Evolutionary conservation across 2,888 invertebrate genomes (phyloP).

Genomic region (Dugesia japonica): DNA sequence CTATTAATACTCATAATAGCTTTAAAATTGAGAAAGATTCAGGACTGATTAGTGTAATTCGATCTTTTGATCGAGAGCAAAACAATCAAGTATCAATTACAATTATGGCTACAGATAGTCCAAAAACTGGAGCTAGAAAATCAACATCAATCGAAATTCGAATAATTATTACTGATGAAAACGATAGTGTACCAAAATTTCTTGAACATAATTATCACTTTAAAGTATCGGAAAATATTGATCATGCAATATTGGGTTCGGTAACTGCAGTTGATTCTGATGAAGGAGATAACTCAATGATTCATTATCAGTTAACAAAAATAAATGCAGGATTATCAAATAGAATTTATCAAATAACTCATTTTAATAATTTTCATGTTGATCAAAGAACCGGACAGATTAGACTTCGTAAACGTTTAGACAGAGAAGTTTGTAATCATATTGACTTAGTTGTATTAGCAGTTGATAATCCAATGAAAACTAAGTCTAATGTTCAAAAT

Average conservation of each 20-base stretch:
- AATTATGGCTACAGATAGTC: constrained; percentile 25
- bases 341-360: not conserved
- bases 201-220: constrained; percentile 25
- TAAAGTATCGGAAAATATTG: constrained; percentile 25
- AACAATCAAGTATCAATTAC: constrained; percentile 12
- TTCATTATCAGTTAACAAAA: not conserved
- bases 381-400: constrained; percentile 17
- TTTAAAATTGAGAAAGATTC: constrained; percentile 29
- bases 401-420: constrained; percentile 9
- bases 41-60: constrained; percentile 17
- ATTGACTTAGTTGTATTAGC: constrained; percentile 17
- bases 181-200: constrained; percentile 31
- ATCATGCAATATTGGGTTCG: constrained; percentile 10
- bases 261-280: constrained; percentile 12
- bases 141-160: constrained; percentile 24
- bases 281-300: constrained; percentile 20
- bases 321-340: not conserved
- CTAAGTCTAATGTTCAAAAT: constrained; percentile 1
- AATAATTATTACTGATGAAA: constrained; percentile 28
- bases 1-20: constrained; percentile 22
- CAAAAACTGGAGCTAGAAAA: not conserved
- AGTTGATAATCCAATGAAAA: constrained; percentile 21
- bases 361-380: constrained; percentile 17
- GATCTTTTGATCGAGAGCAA: constrained; percentile 31
- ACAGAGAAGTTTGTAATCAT: constrained; percentile 25